Percentiles rank a stretch among this genome's conserved stretches.
These are phyloP conservation scores for Ecdyonurus torrentis DNA, from an alignment of 2,888 invertebrate species.

Conservation along the genomic window DNA sequence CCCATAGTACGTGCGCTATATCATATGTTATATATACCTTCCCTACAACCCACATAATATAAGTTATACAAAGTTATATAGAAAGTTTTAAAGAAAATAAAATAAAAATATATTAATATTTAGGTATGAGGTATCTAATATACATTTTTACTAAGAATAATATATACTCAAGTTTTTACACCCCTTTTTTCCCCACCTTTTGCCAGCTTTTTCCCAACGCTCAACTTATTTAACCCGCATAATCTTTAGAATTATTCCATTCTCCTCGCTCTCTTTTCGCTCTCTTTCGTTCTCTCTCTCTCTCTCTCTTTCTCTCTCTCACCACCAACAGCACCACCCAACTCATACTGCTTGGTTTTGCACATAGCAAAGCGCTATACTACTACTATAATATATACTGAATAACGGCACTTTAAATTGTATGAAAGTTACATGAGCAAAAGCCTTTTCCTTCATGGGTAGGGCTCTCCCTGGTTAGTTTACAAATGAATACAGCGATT, in stretches of 20 bases:
- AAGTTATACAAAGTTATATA: not conserved
- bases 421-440: constrained; percentile 39
- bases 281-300: no score
- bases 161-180: not conserved
- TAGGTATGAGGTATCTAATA: not conserved
- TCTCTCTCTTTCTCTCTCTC: not conserved
- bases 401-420: constrained; percentile 35
- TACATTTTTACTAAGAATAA: not conserved
- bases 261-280: not conserved
- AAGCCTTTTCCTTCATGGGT: constrained; percentile 5
- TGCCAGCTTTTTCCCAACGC: not conserved
- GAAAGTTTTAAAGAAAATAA: not conserved
- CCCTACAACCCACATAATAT: not conserved
- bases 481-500: constrained; percentile 55
- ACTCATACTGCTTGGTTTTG: not conserved
- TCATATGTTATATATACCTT: not conserved
- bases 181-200: not conserved
- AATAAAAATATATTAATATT: not conserved
- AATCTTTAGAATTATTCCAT: not conserved
- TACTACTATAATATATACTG: constrained; percentile 13
- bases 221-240: not conserved
- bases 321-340: not conserved
- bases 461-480: constrained; percentile 27
- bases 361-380: not conserved
- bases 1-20: not conserved